A percentile compares a stretch with the other conserved stretches of the same genome.
phyloP scores from a whole-genome alignment of 2,113 vertebrate species.

The Cryptomyrus ogoouensis region DNA sequence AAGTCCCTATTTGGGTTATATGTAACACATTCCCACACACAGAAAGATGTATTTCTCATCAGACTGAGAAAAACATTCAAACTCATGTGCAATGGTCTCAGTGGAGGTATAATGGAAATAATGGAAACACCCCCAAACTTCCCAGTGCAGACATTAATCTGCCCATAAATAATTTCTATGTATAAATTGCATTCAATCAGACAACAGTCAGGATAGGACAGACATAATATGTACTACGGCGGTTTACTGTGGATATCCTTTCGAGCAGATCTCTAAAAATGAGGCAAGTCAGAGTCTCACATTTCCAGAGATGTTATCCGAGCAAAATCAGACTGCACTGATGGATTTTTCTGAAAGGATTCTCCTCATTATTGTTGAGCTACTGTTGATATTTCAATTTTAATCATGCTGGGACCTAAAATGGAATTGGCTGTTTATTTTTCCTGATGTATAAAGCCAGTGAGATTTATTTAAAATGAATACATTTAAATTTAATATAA shows the following conservation, averaged over 20 bases:
- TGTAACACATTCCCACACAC: neutral
- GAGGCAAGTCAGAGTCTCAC: neutral
- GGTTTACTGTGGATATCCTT: neutral
- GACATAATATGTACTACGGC: neutral
- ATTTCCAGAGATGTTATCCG: neutral
- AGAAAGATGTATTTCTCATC: neutral
- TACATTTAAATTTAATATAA: neutral
- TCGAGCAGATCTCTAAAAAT: neutral
- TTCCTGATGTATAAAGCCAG: neutral
- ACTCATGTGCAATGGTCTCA: neutral
- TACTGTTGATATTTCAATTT: constrained; percentile 8
- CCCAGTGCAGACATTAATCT: neutral
- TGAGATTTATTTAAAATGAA: neutral
- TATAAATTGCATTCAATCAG: neutral
- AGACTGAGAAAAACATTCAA: neutral
- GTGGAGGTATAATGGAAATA: neutral
- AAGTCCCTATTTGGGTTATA: neutral
- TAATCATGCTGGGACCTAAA: neutral
- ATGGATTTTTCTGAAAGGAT: neutral
- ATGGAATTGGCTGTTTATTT: neutral
- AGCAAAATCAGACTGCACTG: neutral
- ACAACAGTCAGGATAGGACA: neutral
- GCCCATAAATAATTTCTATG: neutral
- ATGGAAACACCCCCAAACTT: neutral
- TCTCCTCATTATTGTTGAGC: neutral